These are phyloP conservation scores for Shinisaurus crocodilurus DNA, from an alignment of 2,113 vertebrate genomes.

Conservation along the genomic window DNA sequence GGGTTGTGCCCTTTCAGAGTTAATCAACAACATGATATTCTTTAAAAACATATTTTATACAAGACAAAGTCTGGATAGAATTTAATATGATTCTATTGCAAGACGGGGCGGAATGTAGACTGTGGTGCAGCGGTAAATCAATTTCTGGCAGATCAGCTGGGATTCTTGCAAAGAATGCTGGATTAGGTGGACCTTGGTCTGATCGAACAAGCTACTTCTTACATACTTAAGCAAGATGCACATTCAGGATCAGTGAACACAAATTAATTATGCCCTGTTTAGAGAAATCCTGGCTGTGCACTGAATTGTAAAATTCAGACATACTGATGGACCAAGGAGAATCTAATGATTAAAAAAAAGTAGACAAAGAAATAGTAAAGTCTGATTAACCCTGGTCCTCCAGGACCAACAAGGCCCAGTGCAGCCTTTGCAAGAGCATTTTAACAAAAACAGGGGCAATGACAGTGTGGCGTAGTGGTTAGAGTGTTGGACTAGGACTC, in stretches of 20 bases:
- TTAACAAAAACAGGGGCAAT: background rate
- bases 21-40: background rate
- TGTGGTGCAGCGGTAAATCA: background rate
- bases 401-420: background rate
- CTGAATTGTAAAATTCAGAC: background rate
- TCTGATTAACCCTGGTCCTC: background rate
- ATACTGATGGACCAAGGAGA: too few species aligned
- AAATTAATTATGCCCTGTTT: background rate
- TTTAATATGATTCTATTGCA: background rate
- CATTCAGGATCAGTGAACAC: background rate
- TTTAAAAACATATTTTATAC: background rate
- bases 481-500: too few species aligned
- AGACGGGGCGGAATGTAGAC: background rate
- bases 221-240: background rate
- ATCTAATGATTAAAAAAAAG: background rate
- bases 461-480: too few species aligned
- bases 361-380: background rate
- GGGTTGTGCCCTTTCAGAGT: background rate
- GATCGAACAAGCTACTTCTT: background rate
- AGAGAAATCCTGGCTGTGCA: background rate
- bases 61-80: background rate
- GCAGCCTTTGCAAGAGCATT: background rate
- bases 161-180: background rate
- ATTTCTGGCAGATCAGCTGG: too few species aligned
- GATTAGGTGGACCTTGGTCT: background rate